A percentile compares a stretch with the other conserved stretches of the same genome.
Evolutionary conservation across 2,888 invertebrate genomes (phyloP).

Genomic region (Euphydryas editha): DNA sequence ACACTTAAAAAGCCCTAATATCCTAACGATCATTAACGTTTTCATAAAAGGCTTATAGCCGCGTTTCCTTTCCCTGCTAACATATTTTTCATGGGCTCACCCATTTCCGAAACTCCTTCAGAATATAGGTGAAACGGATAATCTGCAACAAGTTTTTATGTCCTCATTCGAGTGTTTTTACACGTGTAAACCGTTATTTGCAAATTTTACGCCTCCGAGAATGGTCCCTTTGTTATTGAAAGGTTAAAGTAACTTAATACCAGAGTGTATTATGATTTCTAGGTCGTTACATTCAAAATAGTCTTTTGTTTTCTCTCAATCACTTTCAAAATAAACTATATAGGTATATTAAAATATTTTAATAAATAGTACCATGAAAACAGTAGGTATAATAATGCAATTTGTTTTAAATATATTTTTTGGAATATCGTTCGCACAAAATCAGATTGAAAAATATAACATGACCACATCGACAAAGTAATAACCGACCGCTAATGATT

Average conservation of each 20-base stretch:
- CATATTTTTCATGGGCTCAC: constrained; percentile 73
- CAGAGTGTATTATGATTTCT: constrained; percentile 18
- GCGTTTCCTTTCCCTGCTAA: constrained; percentile 67
- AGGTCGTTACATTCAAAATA: constrained; percentile 7
- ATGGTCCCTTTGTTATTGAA: constrained; percentile 38
- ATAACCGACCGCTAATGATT: constrained; percentile 36
- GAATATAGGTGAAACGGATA: constrained; percentile 53
- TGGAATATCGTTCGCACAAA: constrained; percentile 6
- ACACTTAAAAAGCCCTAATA: constrained; percentile 62
- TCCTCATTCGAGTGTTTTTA: constrained; percentile 42
- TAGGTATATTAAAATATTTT: neutral
- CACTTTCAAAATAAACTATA: neutral
- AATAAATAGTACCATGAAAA: neutral
- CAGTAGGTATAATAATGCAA: neutral
- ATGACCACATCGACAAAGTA: constrained; percentile 28
- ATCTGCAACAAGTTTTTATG: constrained; percentile 48
- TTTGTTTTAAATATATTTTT: no score
- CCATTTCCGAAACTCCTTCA: constrained; percentile 68
- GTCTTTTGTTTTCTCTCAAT: neutral
- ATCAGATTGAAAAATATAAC: constrained; percentile 20
- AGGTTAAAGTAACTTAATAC: constrained; percentile 31
- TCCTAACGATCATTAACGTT: constrained; percentile 76
- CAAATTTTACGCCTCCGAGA: constrained; percentile 37
- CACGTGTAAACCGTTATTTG: constrained; percentile 43
- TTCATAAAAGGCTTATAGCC: constrained; percentile 77